Percentiles rank a stretch among this genome's conserved stretches.
phyloP scores from a whole-genome alignment of 2,113 vertebrate species.

The Dasyornis broadbenti region DNA sequence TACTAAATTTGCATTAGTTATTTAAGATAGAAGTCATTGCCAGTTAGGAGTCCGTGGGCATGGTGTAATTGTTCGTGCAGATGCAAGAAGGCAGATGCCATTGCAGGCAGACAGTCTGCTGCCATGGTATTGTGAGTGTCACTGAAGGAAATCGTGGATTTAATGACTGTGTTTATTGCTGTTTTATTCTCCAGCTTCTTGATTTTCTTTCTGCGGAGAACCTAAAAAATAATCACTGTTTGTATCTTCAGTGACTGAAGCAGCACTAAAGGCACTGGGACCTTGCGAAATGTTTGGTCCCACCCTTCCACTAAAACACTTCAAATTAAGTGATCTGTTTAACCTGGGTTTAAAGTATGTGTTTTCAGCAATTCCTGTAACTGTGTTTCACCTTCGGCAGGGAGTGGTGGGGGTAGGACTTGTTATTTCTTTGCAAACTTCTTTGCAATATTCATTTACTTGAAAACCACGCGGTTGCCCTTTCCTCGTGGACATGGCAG shows the following conservation, averaged over 20 bases:
- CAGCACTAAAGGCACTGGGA: neutral
- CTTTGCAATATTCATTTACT: neutral
- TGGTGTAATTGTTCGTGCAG: neutral
- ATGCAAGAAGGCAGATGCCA: neutral
- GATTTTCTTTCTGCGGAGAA: neutral
- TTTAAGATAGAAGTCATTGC: constrained; percentile 8
- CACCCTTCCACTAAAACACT: neutral
- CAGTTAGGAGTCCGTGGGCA: neutral
- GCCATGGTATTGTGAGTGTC: neutral
- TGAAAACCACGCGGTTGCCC: neutral
- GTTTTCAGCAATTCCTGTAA: neutral
- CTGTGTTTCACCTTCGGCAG: neutral
- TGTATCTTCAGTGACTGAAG: neutral
- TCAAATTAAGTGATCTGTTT: neutral
- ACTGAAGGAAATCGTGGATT: neutral
- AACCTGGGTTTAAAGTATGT: neutral
- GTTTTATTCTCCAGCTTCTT: constrained; percentile 1
- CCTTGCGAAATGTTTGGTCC: neutral
- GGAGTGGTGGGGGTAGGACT: neutral
- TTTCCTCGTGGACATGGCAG: neutral
- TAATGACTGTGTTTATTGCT: constrained; percentile 16
- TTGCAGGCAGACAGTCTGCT: constrained; percentile 6
- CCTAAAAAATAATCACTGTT: neutral
- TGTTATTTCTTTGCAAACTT: neutral
- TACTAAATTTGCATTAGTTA: constrained; percentile 19